These are phyloP conservation scores for Lethenteron camtschaticum DNA, from an alignment of 2,113 vertebrate genomes.

Conservation along the genomic window DNA sequence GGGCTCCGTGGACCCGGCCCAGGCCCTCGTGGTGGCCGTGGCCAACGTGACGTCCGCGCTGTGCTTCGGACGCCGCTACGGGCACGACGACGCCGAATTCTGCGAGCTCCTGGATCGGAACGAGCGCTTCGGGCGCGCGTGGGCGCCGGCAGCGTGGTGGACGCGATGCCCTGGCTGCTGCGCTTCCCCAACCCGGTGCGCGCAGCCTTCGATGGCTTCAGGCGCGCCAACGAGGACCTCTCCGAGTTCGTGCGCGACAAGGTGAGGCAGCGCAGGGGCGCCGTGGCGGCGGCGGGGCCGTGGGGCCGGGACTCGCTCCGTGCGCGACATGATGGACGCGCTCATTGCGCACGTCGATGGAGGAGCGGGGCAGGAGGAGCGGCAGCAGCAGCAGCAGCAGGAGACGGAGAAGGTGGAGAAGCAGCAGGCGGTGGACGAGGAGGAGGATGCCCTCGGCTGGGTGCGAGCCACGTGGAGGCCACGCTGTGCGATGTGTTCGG, in stretches of 20 bases:
- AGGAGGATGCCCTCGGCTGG: constrained; percentile 16
- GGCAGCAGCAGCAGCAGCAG: constrained; percentile 11
- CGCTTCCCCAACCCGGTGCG: constrained; percentile 51
- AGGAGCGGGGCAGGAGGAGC: constrained; percentile 11
- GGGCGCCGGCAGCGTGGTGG: constrained; percentile 48
- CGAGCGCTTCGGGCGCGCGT: constrained; percentile 44
- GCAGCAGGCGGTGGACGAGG: constrained; percentile 19
- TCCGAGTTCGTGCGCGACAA: constrained; percentile 33
- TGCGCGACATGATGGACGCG: constrained; percentile 40
- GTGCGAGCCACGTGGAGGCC: constrained; percentile 29
- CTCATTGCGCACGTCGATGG: constrained; percentile 33
- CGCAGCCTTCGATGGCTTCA: constrained; percentile 38
- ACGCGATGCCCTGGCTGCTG: constrained; percentile 57
- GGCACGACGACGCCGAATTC: constrained; percentile 40
- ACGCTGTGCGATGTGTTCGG: constrained; percentile 45
- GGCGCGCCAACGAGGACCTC: constrained; percentile 36
- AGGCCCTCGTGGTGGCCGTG: constrained; percentile 32
- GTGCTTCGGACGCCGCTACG: constrained; percentile 47
- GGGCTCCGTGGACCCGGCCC: constrained; percentile 25
- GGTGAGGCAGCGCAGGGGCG: constrained; percentile 33
- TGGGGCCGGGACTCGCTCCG: not conserved
- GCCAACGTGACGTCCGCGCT: constrained; percentile 48
- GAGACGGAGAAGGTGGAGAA: constrained; percentile 12
- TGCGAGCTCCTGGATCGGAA: constrained; percentile 25
- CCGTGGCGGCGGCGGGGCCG: constrained; percentile 21